Evolutionary conservation across 2,888 invertebrate species (phyloP).

Genomic region (Entomobrya proxima): DNA sequence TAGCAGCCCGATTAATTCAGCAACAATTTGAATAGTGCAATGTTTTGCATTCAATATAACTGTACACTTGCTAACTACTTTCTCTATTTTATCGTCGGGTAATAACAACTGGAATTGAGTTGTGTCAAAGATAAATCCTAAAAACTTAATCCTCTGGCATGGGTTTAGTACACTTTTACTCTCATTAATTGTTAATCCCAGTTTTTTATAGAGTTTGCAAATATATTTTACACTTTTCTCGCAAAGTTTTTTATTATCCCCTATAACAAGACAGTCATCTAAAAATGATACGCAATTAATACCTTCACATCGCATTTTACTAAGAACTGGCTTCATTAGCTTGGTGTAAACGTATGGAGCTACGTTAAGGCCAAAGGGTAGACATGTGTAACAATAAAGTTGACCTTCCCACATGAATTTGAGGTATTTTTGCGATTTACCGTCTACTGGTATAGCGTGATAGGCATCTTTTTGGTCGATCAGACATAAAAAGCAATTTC

Average conservation of each 20-base stretch:
- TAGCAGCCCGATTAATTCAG: too few relatives aligned
- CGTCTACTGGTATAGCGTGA: background rate
- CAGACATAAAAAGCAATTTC: too few relatives aligned
- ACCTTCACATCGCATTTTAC: background rate
- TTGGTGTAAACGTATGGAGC: background rate
- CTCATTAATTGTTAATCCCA: background rate
- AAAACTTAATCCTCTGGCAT: background rate
- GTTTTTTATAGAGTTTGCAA: background rate
- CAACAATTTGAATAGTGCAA: too few relatives aligned
- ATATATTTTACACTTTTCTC: background rate
- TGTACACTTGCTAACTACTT: too few relatives aligned
- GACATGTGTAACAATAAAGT: background rate
- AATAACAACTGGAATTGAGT: too few relatives aligned
- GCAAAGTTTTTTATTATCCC: background rate
- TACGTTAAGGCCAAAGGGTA: constrained; percentile 3
- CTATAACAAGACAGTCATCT: background rate
- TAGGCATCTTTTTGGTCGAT: background rate
- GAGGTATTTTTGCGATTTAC: background rate
- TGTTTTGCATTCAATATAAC: too few relatives aligned
- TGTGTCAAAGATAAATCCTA: background rate
- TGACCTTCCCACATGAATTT: background rate
- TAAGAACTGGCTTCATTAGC: background rate
- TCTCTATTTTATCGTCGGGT: too few relatives aligned
- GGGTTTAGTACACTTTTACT: background rate
- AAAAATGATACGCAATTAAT: background rate